Conservation (phyloP, 2,113 vertebrate species). For the Plecturocebus donacophilus region DNA sequence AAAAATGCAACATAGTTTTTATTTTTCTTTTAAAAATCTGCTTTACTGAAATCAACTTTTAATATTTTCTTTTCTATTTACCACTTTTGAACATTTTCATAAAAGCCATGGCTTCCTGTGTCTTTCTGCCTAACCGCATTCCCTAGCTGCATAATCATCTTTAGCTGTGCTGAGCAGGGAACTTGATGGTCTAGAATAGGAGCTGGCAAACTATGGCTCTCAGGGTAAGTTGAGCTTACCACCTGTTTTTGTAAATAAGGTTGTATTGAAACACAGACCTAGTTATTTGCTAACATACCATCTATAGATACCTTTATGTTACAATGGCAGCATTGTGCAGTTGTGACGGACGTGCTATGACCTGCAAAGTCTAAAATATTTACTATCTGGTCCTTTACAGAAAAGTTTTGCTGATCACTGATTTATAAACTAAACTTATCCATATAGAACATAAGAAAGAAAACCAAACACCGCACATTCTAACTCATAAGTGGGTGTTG, state of each 20-base stretch:
- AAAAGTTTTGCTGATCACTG: not conserved
- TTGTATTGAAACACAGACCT: not conserved
- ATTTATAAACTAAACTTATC: not conserved
- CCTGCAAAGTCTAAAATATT: not conserved
- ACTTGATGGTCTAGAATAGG: too few species aligned
- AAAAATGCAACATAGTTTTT: not conserved
- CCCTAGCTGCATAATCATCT: not conserved
- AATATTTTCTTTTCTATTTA: not conserved
- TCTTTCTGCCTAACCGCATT: not conserved
- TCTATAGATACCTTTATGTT: not conserved
- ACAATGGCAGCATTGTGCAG: not conserved
- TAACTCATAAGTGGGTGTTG: too few species aligned
- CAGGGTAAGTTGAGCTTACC: not conserved
- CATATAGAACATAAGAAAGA: not conserved
- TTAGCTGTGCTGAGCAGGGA: not conserved
- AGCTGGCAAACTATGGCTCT: too few species aligned
- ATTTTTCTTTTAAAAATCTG: not conserved
- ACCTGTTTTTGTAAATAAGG: not conserved
- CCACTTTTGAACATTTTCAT: not conserved
- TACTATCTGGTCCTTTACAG: not conserved
- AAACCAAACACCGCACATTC: too few species aligned
- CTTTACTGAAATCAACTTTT: not conserved
- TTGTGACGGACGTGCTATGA: not conserved
- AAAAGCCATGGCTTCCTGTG: not conserved
- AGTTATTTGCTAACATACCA: not conserved